Percentiles rank a stretch among this genome's conserved stretches.
Evolutionary conservation across 2,888 invertebrate genomes (phyloP).

Genomic region (Lottia scabra): DNA sequence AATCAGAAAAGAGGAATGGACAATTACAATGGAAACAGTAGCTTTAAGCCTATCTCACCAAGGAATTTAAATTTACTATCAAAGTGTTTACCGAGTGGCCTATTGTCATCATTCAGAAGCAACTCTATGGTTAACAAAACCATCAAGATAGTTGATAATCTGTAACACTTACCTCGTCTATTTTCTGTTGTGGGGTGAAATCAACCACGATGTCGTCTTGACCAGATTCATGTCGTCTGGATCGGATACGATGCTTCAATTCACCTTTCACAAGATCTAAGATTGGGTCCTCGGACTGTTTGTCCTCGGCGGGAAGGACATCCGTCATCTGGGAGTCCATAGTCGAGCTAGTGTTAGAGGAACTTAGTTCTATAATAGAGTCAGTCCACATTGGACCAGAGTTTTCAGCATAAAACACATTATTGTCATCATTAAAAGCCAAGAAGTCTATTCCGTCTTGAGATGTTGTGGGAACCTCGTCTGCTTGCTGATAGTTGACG

Average conservation of each 20-base stretch:
- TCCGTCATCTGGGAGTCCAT: background rate
- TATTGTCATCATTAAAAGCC: background rate
- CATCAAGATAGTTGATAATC: too few relatives aligned
- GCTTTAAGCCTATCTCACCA: too few relatives aligned
- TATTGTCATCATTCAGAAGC: too few relatives aligned
- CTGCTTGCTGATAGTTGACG: background rate
- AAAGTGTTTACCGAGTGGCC: too few relatives aligned
- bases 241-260: constrained; percentile 21
- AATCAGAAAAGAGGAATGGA: too few relatives aligned
- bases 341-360: background rate
- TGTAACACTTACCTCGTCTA: too few relatives aligned
- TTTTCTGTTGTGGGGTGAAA: constrained; percentile 6
- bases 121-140: too few relatives aligned
- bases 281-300: constrained; percentile 3
- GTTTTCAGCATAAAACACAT: background rate
- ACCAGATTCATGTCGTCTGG: constrained; percentile 26
- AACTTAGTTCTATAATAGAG: background rate
- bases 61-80: too few relatives aligned
- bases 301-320: background rate
- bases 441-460: background rate
- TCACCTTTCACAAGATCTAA: constrained; percentile 16
- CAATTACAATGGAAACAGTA: too few relatives aligned
- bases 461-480: background rate
- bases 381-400: background rate
- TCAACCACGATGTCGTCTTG: constrained; percentile 27